Evolutionary conservation across 2,113 vertebrate species (phyloP).

Genomic region (Chlamydotis undulata): DNA sequence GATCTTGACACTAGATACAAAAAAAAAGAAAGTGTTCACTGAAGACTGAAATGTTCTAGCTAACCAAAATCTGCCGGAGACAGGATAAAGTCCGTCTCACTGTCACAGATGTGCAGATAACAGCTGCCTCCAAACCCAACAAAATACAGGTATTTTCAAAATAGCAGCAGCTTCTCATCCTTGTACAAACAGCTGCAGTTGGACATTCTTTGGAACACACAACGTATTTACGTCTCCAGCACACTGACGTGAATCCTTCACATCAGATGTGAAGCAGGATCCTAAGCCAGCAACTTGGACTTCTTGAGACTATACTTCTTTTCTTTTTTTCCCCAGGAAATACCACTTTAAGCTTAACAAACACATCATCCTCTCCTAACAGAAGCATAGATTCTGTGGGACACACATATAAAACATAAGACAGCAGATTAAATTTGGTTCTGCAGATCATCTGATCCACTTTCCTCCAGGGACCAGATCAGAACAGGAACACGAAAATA

Average conservation of each 20-base stretch:
- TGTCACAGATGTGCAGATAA: background rate
- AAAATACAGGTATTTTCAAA: background rate
- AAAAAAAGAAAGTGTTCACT: background rate
- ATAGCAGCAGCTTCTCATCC: background rate
- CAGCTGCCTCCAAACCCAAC: background rate
- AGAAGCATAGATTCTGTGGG: background rate
- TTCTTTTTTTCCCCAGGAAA: background rate
- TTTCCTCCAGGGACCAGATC: background rate
- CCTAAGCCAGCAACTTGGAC: background rate
- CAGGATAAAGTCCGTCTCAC: background rate
- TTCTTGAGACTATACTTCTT: background rate
- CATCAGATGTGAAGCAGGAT: background rate
- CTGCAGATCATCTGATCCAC: background rate
- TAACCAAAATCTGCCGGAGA: background rate
- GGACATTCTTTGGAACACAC: background rate
- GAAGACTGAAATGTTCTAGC: background rate
- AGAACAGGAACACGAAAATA: background rate
- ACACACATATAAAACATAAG: accelerated
- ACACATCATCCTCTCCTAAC: background rate
- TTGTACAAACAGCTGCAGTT: background rate
- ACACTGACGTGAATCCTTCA: background rate
- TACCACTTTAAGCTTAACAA: background rate
- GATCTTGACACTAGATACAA: background rate
- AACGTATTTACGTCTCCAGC: background rate
- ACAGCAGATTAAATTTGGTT: background rate